These are phyloP conservation scores for Platysternon megacephalum DNA, from an alignment of 2,113 vertebrate genomes.

Conservation along the genomic window DNA sequence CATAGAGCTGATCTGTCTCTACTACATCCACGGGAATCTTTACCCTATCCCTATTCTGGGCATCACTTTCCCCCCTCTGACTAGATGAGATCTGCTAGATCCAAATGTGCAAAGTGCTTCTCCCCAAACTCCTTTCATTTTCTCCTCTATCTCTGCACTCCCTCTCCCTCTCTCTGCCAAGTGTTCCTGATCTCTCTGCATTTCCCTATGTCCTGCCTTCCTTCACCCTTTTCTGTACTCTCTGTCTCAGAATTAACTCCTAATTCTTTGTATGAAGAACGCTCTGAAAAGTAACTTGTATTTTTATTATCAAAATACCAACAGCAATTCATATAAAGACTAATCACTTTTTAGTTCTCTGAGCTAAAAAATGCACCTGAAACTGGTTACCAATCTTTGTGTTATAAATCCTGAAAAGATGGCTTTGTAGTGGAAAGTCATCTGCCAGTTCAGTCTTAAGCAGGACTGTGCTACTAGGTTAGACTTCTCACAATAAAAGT, in stretches of 20 bases:
- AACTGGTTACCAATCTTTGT: not conserved
- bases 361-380: not conserved
- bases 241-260: not conserved
- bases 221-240: rapidly evolving
- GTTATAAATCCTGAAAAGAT: not conserved
- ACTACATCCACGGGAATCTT: not conserved
- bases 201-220: not conserved
- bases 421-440: not conserved
- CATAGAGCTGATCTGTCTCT: not conserved
- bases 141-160: not conserved
- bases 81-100: not conserved
- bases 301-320: not conserved
- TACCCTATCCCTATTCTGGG: not conserved
- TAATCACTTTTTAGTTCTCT: not conserved
- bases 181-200: rapidly evolving
- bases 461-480: rapidly evolving
- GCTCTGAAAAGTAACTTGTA: not conserved
- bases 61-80: not conserved
- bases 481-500: not conserved
- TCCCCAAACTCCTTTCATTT: not conserved
- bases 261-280: not conserved
- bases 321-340: not conserved
- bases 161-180: not conserved
- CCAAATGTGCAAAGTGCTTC: not conserved
- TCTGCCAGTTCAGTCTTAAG: not conserved